These are phyloP conservation scores for Ecdyonurus torrentis DNA, from an alignment of 2,888 invertebrate species.

Conservation along the genomic window DNA sequence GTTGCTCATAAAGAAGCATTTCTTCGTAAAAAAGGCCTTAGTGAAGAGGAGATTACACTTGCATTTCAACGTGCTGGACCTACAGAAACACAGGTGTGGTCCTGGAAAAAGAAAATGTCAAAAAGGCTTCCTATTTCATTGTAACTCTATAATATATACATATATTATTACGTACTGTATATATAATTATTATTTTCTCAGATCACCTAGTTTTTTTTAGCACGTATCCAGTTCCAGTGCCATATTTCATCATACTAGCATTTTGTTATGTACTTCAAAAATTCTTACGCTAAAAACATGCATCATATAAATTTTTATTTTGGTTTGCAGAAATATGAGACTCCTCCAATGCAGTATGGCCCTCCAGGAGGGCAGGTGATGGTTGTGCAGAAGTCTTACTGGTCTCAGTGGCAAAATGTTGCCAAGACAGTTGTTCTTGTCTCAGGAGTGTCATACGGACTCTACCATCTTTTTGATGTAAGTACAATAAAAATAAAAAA, in stretches of 20 bases:
- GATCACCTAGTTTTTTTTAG: too few relatives aligned
- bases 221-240: too few relatives aligned
- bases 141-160: too few relatives aligned
- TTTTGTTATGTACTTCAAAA: too few relatives aligned
- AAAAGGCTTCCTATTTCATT: too few relatives aligned
- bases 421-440: conserved; percentile 56
- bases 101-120: too few relatives aligned
- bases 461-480: conserved; percentile 71
- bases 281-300: background rate
- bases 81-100: conserved; percentile 17
- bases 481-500: conserved; percentile 11
- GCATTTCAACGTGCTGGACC: conserved; percentile 47
- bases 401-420: conserved; percentile 36
- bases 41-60: conserved; percentile 52
- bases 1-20: conserved; percentile 63
- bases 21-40: conserved; percentile 57
- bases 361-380: conserved; percentile 2
- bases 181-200: too few relatives aligned
- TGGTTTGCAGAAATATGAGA: background rate
- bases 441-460: conserved; percentile 58
- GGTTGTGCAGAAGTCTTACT: conserved; percentile 15
- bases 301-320: background rate
- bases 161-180: too few relatives aligned
- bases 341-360: background rate
- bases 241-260: too few relatives aligned